Percentiles rank a stretch among this genome's conserved stretches.
Conservation (phyloP, 2,797 vertebrate species). For the Esox lucius region DNA sequence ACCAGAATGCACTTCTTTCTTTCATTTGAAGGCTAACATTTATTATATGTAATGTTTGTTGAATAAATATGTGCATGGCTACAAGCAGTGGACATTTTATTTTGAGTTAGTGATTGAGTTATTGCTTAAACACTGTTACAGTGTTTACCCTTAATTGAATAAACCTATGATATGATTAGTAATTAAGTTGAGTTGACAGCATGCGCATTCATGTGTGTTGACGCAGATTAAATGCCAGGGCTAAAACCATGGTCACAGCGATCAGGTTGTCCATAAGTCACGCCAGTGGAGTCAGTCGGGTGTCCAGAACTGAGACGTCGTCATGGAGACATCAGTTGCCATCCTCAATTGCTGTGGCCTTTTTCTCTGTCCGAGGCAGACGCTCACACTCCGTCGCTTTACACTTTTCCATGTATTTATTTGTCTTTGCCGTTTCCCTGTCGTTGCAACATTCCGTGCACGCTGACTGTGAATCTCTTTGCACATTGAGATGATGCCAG, state of each 20-base stretch:
- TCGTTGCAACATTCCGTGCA: neutral
- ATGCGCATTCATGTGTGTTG: too few species aligned
- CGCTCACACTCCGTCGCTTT: slow-evolving; percentile 52
- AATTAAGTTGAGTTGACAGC: too few species aligned
- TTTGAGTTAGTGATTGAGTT: too few species aligned
- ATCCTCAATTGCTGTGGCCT: slow-evolving; percentile 55
- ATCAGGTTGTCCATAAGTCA: slow-evolving; percentile 40
- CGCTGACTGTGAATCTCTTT: neutral
- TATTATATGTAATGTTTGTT: too few species aligned
- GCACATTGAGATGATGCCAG: neutral
- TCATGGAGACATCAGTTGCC: slow-evolving; percentile 62
- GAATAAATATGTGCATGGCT: too few species aligned
- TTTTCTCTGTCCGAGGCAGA: slow-evolving; percentile 50
- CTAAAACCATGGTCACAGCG: slow-evolving; percentile 25
- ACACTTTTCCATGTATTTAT: neutral
- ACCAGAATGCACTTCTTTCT: too few species aligned
- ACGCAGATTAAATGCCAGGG: too few species aligned
- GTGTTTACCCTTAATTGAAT: too few species aligned
- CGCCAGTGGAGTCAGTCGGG: slow-evolving; percentile 34
- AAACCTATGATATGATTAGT: too few species aligned
- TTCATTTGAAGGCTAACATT: too few species aligned
- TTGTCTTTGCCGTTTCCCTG: neutral
- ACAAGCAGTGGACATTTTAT: too few species aligned
- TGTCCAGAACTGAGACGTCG: slow-evolving; percentile 49
- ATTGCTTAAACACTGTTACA: too few species aligned